These are phyloP conservation scores for Pipistrellus kuhlii DNA, from an alignment of 2,797 vertebrate species.

Conservation along the genomic window DNA sequence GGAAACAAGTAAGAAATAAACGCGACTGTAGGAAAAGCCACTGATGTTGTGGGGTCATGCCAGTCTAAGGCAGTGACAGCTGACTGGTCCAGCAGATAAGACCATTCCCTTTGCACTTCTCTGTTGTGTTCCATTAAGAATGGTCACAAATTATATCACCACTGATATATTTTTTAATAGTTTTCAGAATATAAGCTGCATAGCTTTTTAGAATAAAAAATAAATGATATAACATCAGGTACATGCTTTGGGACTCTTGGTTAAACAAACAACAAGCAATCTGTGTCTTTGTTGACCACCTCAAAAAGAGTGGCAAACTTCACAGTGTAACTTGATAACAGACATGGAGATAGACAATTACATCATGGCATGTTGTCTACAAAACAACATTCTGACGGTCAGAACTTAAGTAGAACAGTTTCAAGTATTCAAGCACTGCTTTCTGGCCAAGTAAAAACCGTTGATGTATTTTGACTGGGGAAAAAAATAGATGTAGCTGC, in stretches of 20 bases:
- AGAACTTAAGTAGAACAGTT: conserved; percentile 66
- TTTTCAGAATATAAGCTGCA: conserved; percentile 86
- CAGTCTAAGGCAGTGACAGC: neutral
- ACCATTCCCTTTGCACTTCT: neutral
- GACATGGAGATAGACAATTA: neutral
- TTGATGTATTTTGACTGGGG: neutral
- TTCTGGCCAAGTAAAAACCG: conserved; percentile 78
- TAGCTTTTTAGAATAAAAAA: conserved; percentile 85
- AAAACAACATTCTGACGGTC: conserved; percentile 69
- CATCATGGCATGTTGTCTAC: conserved; percentile 1
- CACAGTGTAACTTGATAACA: conserved; percentile 86
- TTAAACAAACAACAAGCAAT: conserved; percentile 74
- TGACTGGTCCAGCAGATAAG: neutral
- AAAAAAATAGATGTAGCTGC: conserved; percentile 25
- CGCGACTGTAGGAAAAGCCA: neutral
- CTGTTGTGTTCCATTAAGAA: conserved; percentile 41
- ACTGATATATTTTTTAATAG: conserved; percentile 85
- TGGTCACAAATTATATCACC: conserved; percentile 71
- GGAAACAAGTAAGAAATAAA: neutral
- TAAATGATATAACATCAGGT: conserved; percentile 66
- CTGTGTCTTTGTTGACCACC: conserved; percentile 75
- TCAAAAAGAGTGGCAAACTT: conserved; percentile 80
- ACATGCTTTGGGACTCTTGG: conserved; percentile 79
- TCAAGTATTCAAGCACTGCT: conserved; percentile 82
- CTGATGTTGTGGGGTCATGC: neutral